Base-by-base conservation (phyloP, 1,140 invertebrate genomes). In the Orchesella cincta region DNA sequence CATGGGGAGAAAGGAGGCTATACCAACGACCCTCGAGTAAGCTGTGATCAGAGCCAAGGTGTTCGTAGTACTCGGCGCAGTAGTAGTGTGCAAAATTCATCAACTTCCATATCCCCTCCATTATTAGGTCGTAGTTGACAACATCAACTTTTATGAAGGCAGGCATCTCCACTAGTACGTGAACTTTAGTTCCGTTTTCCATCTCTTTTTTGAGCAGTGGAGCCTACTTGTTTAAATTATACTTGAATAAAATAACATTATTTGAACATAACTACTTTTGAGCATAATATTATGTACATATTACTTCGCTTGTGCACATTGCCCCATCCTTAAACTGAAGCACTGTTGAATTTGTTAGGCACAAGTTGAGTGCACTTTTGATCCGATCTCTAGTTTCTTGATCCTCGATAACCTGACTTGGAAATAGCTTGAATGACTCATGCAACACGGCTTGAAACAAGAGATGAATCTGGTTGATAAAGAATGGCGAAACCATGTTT, bases 51-150 rank as follows among this genome's bases (percentile, higher is more conserved):
- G 62, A 54, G 0, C 76, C 20, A 67, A n/a, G 51, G 3, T 31
- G 39, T 46, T 74, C 31, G 31, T 76, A 80, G 29, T 78, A 64
- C 1, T 77, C 76, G 12, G 76, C 73, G 36, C 79, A 80, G 29
- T 77, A 73, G 39, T 80, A 80, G 33, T 80, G 76, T 0, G 51
- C 46, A 57, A 80, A 80, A 2, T 78, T 29, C 76, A 80, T 74
- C 0, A 80, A 28, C 74, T 80, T 80, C 79, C 79, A 80, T 3
- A 74, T 74, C 8, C 57, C 51, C 46, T 80, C 79, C 12, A 80
- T 33, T 51, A 80, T 52, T 14, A 80, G 29, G 23, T 80, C 79
- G 62, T 39, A 80, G 2, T 73, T 52, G n/a, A 67, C 34, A 0
- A 29, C 33, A 74, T 80, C 57, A 29, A 72, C 73, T 74, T 75